Conservation (phyloP, 2,888 invertebrate species). For the Apodemia mormo region DNA sequence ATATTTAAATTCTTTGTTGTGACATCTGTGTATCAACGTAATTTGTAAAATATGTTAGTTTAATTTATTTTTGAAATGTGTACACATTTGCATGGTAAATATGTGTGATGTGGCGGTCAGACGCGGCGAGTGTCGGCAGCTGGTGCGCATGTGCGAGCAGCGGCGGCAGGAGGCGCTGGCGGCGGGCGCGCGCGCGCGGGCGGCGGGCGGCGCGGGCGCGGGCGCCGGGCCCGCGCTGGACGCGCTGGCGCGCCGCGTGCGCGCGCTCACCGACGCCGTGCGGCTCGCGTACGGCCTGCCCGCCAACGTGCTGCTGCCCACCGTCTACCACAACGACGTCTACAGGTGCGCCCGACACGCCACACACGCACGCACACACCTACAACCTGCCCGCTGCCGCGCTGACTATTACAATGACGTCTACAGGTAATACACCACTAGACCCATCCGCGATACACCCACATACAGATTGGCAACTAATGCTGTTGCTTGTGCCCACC, state of each 20-base stretch:
- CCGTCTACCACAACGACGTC: conserved; percentile 90
- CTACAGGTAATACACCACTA: too few species aligned
- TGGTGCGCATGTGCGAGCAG: conserved; percentile 90
- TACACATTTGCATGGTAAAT: too few species aligned
- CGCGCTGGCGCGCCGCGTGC: conserved; percentile 85
- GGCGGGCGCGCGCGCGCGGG: conserved; percentile 83
- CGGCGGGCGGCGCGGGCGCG: conserved; percentile 41
- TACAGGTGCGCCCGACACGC: conserved; percentile 70
- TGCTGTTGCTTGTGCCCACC: too few species aligned
- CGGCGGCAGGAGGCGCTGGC: conserved; percentile 82
- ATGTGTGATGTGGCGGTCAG: conserved; percentile 57
- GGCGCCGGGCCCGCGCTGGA: conserved; percentile 82
- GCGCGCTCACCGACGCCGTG: conserved; percentile 87
- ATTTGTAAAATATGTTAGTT: too few species aligned
- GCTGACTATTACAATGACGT: too few species aligned
- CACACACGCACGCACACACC: neutral
- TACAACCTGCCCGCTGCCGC: too few species aligned
- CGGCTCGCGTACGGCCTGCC: conserved; percentile 88
- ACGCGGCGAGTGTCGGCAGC: conserved; percentile 89
- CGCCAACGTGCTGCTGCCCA: conserved; percentile 88
- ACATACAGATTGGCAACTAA: too few species aligned
- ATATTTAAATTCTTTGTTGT: too few species aligned
- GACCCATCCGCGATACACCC: too few species aligned
- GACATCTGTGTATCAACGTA: too few species aligned
- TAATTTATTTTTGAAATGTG: too few species aligned